Evolutionary conservation across 2,888 invertebrate species (phyloP).

Genomic region (Stictocephala bisonia): DNA sequence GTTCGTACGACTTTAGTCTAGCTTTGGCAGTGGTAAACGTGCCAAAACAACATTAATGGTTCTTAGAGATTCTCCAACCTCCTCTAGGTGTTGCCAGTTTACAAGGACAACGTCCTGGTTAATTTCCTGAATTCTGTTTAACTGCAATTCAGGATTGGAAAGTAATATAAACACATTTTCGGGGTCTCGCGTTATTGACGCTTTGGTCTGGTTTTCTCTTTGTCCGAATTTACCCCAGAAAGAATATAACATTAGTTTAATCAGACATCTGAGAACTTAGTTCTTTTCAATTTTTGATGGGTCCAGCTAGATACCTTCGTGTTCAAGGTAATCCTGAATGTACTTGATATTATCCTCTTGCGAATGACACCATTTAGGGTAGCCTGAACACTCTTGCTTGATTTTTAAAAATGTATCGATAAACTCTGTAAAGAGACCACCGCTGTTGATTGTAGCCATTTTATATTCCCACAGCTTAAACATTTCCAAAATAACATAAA

Average conservation of each 20-base stretch:
- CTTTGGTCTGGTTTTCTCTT: constrained; percentile 56
- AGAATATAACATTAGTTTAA: constrained; percentile 56
- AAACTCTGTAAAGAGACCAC: constrained; percentile 55
- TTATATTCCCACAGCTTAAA: constrained; percentile 56
- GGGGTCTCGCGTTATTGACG: constrained; percentile 40
- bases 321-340: background rate
- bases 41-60: constrained; percentile 37
- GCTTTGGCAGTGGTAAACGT: constrained; percentile 41
- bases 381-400: constrained; percentile 39
- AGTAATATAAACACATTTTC: constrained; percentile 21
- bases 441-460: constrained; percentile 47
- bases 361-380: background rate
- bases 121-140: background rate
- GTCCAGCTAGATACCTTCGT: constrained; percentile 54
- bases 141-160: background rate
- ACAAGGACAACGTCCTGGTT: constrained; percentile 3
- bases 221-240: constrained; percentile 58
- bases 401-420: constrained; percentile 49
- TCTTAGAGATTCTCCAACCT: background rate
- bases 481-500: constrained; percentile 59
- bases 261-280: constrained; percentile 54
- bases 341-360: constrained; percentile 51
- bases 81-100: constrained; percentile 23
- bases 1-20: constrained; percentile 33
- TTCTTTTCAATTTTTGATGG: constrained; percentile 52